These are phyloP conservation scores for Buphagus erythrorhynchus DNA, from an alignment of 2,797 vertebrate species.

Conservation along the genomic window DNA sequence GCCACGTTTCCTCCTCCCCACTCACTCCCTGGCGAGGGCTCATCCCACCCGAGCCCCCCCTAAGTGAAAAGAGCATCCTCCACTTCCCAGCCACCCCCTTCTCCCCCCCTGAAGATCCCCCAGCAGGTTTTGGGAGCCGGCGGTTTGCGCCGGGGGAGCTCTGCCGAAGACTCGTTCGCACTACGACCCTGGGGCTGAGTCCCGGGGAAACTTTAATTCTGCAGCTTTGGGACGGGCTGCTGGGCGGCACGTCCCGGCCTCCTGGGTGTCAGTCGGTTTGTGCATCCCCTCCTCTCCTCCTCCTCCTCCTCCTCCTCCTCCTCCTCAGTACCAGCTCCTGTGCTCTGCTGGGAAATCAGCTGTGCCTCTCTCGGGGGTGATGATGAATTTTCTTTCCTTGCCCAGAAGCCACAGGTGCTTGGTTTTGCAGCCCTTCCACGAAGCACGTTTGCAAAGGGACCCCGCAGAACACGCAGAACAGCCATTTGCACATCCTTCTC, in stretches of 20 bases:
- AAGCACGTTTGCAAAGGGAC: constrained; percentile 71
- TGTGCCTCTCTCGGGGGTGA: neutral
- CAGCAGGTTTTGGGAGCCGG: neutral
- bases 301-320: neutral
- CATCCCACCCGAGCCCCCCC: neutral
- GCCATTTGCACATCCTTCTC: constrained; percentile 86
- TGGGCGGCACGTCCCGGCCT: constrained; percentile 75
- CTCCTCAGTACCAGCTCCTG: constrained; percentile 4
- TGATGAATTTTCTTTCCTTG: neutral
- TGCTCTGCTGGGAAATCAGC: neutral
- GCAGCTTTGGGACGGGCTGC: constrained; percentile 76
- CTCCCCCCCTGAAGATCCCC: accelerated
- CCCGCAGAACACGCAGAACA: constrained; percentile 76
- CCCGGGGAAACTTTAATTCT: constrained; percentile 54
- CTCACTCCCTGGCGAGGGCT: neutral
- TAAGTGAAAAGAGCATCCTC: neutral
- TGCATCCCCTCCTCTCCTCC: neutral
- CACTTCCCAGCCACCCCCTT: neutral
- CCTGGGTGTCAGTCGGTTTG: constrained; percentile 54
- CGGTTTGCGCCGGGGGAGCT: neutral
- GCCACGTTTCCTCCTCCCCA: neutral
- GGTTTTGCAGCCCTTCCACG: constrained; percentile 62
- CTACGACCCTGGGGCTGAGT: constrained; percentile 76
- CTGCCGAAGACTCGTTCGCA: constrained; percentile 65
- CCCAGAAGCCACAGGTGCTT: constrained; percentile 49